phyloP scores from a whole-genome alignment of 2,888 invertebrate species.

The Orthonychiurus folsomi region DNA sequence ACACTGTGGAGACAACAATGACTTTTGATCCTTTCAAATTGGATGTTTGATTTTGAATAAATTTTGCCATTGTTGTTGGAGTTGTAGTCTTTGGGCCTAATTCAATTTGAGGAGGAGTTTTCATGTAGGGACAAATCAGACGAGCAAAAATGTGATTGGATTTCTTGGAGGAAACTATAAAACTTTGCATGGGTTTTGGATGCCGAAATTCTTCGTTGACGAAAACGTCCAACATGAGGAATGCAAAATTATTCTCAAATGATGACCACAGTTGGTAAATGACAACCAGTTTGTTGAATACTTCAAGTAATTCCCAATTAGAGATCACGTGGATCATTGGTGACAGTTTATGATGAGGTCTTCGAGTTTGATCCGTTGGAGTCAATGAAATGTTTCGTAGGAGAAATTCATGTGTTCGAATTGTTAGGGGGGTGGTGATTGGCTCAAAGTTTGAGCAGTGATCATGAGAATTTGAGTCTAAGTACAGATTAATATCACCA shows the following conservation, averaged over 20 bases:
- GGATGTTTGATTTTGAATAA: background rate
- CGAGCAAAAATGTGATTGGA: background rate
- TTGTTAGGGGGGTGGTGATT: background rate
- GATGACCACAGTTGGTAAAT: background rate
- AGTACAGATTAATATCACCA: too few species aligned
- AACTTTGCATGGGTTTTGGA: background rate
- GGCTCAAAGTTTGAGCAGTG: too few species aligned
- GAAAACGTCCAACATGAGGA: background rate
- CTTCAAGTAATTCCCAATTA: background rate
- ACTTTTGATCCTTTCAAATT: background rate
- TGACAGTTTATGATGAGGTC: background rate
- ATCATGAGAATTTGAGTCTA: too few species aligned
- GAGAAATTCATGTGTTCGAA: background rate
- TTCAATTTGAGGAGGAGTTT: too few species aligned
- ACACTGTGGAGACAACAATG: background rate
- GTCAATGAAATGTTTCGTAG: too few species aligned
- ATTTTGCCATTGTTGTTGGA: too few species aligned
- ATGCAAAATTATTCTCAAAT: background rate
- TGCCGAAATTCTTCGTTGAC: background rate
- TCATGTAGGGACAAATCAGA: too few species aligned
- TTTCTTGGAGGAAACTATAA: background rate
- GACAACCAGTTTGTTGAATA: background rate
- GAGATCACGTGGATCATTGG: background rate
- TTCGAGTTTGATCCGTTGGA: background rate
- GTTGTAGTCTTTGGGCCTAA: too few species aligned